Conservation (phyloP, 1,140 invertebrate species). For the Tribolium madens region DNA sequence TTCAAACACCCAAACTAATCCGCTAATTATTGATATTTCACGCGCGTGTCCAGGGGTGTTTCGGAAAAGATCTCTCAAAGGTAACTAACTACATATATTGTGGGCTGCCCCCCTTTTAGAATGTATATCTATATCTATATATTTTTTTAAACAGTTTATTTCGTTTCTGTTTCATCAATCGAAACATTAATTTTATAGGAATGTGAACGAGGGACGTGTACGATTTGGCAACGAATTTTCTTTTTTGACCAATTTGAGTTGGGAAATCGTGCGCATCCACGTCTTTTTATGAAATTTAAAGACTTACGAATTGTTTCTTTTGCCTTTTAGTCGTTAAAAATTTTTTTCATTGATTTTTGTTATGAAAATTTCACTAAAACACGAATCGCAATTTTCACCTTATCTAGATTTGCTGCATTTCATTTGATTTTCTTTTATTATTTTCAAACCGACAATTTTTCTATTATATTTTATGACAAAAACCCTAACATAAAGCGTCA, state of each 20-base stretch:
- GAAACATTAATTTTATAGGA: conserved; percentile 57
- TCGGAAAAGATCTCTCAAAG: conserved; percentile 94
- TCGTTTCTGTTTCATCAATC: conserved; percentile 56
- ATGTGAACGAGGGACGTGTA: conserved; percentile 58
- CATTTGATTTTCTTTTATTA: conserved; percentile 50
- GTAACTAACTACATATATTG: conserved; percentile 71
- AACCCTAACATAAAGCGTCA: conserved; percentile 50
- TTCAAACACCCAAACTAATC: conserved; percentile 66
- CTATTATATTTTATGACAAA: conserved; percentile 44
- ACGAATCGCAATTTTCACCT: conserved; percentile 65
- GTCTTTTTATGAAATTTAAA: conserved; percentile 54
- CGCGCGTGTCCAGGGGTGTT: conserved; percentile 79
- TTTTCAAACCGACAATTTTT: conserved; percentile 16
- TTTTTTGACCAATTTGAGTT: background rate
- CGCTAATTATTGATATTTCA: conserved; percentile 68
- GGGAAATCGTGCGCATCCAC: conserved; percentile 58
- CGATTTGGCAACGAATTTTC: conserved; percentile 49
- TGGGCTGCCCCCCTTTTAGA: conserved; percentile 66
- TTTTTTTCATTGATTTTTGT: conserved; percentile 44
- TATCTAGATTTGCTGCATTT: conserved; percentile 66
- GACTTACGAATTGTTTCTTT: conserved; percentile 55
- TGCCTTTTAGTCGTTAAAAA: conserved; percentile 62
- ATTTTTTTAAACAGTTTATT: conserved; percentile 32
- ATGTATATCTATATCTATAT: conserved; percentile 59
- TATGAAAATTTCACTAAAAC: conserved; percentile 62